Percentiles rank a stretch among this genome's conserved stretches.
Evolutionary conservation across 2,797 vertebrate species (phyloP).

Genomic region (Tolypeutes matacus): DNA sequence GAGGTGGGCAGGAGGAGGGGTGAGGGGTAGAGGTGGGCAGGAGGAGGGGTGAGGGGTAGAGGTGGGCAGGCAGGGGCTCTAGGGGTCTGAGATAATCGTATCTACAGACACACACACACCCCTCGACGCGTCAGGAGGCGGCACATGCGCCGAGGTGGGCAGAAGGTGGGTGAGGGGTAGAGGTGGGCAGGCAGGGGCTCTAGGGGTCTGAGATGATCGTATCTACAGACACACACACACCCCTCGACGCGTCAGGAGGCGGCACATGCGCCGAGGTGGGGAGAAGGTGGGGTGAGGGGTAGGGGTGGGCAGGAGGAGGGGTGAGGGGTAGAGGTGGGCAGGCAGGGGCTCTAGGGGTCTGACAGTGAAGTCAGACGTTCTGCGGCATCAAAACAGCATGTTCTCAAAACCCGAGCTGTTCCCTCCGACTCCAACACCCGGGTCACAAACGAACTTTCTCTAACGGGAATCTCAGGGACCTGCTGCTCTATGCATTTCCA

Average conservation of each 20-base stretch:
- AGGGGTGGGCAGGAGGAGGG: neutral
- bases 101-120: no score
- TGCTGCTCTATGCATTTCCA: neutral
- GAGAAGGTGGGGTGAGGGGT: no score
- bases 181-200: no score
- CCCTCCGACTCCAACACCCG: neutral
- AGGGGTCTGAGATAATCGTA: no score
- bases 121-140: no score
- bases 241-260: neutral
- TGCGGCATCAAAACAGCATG: neutral
- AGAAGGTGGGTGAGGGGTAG: no score
- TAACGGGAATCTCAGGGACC: neutral
- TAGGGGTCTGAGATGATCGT: no score
- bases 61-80: no score
- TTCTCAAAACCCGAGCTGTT: neutral
- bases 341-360: neutral
- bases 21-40: no score
- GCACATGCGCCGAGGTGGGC: no score
- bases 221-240: neutral
- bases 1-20: accelerated
- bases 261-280: accelerated
- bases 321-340: neutral
- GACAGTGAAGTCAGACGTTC: neutral
- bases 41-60: no score
- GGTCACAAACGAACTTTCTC: neutral